Evolutionary conservation across 2,113 vertebrate genomes (phyloP).

Genomic region (Sterrhoptilus dennistouni): DNA sequence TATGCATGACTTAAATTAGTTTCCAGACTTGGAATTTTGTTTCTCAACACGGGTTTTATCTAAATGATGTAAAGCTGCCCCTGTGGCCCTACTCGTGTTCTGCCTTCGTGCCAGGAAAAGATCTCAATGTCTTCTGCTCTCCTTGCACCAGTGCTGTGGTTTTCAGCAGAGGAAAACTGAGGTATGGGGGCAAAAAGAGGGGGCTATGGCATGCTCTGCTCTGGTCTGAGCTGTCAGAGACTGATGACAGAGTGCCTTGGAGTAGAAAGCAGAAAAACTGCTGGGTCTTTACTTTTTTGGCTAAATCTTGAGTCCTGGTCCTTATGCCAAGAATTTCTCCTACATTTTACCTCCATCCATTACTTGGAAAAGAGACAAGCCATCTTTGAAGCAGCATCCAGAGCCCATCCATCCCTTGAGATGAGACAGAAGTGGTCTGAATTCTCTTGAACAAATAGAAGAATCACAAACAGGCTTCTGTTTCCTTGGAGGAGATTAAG

Average conservation of each 20-base stretch:
- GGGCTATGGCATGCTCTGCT: accelerated
- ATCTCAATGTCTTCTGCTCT: background rate
- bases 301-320: background rate
- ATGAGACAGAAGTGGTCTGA: background rate
- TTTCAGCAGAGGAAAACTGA: background rate
- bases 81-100: background rate
- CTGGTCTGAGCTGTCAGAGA: background rate
- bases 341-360: background rate
- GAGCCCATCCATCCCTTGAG: background rate
- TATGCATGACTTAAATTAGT: background rate
- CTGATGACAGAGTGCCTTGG: background rate
- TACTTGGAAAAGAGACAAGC: background rate
- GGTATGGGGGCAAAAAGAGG: background rate
- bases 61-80: background rate
- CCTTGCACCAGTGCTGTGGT: background rate
- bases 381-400: background rate
- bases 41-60: background rate
- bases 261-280: background rate
- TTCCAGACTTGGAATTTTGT: background rate
- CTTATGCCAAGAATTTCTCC: background rate
- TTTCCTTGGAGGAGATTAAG: background rate
- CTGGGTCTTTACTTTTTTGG: background rate
- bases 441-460: background rate
- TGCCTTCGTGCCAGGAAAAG: background rate
- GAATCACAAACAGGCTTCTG: background rate